Evolutionary conservation across 2,113 vertebrate genomes (phyloP).

Genomic region (Tupaia tana): DNA sequence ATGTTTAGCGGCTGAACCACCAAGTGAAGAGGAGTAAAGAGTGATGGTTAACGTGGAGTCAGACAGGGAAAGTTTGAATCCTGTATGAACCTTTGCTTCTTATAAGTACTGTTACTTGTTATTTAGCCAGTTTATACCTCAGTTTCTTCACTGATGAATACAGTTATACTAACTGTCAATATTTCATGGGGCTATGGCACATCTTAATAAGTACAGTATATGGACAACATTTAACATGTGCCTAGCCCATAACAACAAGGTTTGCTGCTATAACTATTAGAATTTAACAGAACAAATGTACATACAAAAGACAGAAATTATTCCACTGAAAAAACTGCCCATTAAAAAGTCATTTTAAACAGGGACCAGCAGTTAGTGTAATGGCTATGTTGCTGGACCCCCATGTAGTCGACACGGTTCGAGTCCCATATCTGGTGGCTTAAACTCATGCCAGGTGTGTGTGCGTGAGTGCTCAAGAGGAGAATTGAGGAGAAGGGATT

Average conservation of each 20-base stretch:
- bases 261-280: neutral
- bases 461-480: no score
- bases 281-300: neutral
- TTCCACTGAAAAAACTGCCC: neutral
- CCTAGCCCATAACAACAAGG: neutral
- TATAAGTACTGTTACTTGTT: neutral
- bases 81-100: neutral
- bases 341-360: neutral
- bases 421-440: no score
- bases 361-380: no score
- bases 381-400: no score
- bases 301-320: neutral
- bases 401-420: no score
- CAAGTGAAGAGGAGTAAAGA: neutral
- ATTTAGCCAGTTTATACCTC: neutral
- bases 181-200: neutral
- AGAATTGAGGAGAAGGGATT: no score
- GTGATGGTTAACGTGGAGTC: neutral
- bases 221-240: neutral
- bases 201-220: neutral
- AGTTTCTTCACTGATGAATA: neutral
- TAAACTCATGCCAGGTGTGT: no score
- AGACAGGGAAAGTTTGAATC: neutral
- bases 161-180: neutral
- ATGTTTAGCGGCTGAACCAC: neutral